Conservation (phyloP, 2,888 invertebrate genomes). For the Dasypolia templi region DNA sequence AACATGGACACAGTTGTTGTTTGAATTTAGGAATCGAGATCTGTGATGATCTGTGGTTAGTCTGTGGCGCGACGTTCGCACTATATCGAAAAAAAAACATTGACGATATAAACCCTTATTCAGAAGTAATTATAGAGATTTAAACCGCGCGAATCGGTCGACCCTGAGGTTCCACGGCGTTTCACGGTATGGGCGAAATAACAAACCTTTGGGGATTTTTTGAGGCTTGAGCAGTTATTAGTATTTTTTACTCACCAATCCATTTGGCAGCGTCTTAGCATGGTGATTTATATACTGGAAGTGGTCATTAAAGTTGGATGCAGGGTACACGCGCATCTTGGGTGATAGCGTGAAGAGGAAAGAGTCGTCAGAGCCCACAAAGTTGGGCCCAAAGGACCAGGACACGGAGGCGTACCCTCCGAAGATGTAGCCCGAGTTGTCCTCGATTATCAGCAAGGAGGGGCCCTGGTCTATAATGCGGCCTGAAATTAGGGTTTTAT, state of each 20-base stretch:
- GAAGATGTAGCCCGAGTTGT: constrained; percentile 95
- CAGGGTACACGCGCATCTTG: constrained; percentile 93
- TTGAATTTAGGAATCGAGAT: too few relatives aligned
- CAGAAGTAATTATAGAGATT: too few relatives aligned
- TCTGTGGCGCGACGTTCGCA: too few relatives aligned
- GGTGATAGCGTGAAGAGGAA: constrained; percentile 97
- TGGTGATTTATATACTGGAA: constrained; percentile 98
- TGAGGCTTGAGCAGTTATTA: too few relatives aligned
- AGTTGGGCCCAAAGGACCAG: constrained; percentile 95
- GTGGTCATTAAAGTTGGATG: constrained; percentile 96
- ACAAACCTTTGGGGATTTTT: too few relatives aligned
- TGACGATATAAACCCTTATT: too few relatives aligned
- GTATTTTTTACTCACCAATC: constrained; percentile 91
- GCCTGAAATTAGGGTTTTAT: constrained; percentile 81
- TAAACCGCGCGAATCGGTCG: too few relatives aligned
- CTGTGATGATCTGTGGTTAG: too few relatives aligned
- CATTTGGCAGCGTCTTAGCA: constrained; percentile 98
- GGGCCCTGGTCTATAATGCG: constrained; percentile 95
- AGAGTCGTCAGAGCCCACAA: constrained; percentile 93
- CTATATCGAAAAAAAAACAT: too few relatives aligned
- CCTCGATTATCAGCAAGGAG: constrained; percentile 95
- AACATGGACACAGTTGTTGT: too few relatives aligned
- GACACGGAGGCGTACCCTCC: constrained; percentile 96
- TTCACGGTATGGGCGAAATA: too few relatives aligned
- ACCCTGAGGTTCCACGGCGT: too few relatives aligned